A percentile compares a stretch with the other conserved stretches of the same genome.
These are phyloP conservation scores for Paratrypauchen microcephalus DNA, from an alignment of 2,797 vertebrate species.

Conservation along the genomic window DNA sequence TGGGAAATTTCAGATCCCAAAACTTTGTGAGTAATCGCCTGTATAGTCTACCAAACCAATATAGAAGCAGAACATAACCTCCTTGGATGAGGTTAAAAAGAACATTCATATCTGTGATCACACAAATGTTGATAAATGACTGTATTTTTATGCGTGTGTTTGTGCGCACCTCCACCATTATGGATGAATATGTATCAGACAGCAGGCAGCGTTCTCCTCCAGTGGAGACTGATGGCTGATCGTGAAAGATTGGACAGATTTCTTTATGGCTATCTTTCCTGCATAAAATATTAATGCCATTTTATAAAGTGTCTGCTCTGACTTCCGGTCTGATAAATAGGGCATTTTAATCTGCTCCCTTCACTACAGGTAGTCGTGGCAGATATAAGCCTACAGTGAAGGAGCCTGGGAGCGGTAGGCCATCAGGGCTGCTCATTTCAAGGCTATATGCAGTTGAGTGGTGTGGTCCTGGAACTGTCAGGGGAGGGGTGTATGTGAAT, in stretches of 20 bases:
- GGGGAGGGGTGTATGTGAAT: slow-evolving; percentile 53
- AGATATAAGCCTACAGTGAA: slow-evolving; percentile 26
- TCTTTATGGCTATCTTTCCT: slow-evolving; percentile 50
- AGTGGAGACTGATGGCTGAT: slow-evolving; percentile 58
- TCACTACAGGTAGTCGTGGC: slow-evolving; percentile 39
- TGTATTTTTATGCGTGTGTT: slow-evolving; percentile 22
- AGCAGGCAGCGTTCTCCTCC: slow-evolving; percentile 41
- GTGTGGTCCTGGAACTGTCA: slow-evolving; percentile 41
- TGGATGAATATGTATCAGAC: slow-evolving; percentile 52
- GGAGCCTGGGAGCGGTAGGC: slow-evolving; percentile 38
- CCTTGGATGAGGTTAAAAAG: slow-evolving; percentile 1
- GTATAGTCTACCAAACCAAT: slow-evolving; percentile 1
- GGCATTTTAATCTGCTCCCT: slow-evolving; percentile 52
- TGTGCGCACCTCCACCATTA: slow-evolving; percentile 17
- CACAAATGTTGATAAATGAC: slow-evolving; percentile 43
- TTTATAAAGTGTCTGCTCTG: slow-evolving; percentile 58
- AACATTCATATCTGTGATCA: slow-evolving; percentile 17
- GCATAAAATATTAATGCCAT: slow-evolving; percentile 64
- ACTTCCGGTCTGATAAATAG: slow-evolving; percentile 55
- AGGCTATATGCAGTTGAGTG: slow-evolving; percentile 12
- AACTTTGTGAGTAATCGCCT: background rate
- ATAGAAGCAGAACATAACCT: background rate
- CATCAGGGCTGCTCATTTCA: slow-evolving; percentile 41
- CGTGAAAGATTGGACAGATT: slow-evolving; percentile 60
- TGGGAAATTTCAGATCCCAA: background rate